These are phyloP conservation scores for Jaculus jaculus DNA, from an alignment of 2,113 vertebrate species.

Conservation along the genomic window DNA sequence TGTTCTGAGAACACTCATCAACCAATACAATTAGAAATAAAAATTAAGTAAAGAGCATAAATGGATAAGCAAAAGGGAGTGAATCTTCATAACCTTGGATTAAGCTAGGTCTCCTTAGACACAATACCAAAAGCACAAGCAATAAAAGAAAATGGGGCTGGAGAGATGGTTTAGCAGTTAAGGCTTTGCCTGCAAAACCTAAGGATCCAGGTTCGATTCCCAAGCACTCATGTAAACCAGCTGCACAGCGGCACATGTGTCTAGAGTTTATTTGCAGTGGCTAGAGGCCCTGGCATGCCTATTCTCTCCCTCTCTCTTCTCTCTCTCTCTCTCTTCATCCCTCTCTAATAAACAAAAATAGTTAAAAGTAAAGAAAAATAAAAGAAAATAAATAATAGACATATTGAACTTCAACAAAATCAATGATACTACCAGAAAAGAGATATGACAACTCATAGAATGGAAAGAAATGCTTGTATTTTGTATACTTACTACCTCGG, in stretches of 20 bases:
- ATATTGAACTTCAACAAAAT: neutral
- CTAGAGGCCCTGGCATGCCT: too few relatives aligned
- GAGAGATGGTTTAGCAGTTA: too few relatives aligned
- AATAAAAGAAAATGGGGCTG: neutral
- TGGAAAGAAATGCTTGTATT: slow-evolving; percentile 12
- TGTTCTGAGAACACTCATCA: neutral
- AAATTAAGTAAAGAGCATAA: slow-evolving; percentile 36
- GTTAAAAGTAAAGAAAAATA: too few relatives aligned
- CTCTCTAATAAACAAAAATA: too few relatives aligned
- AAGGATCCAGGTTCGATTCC: too few relatives aligned
- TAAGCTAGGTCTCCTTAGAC: neutral
- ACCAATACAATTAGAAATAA: slow-evolving; percentile 43
- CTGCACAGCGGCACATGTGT: too few relatives aligned
- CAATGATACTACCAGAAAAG: neutral
- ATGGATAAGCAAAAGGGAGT: neutral
- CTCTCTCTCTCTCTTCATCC: too few relatives aligned
- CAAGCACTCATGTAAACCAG: too few relatives aligned
- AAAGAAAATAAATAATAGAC: neutral
- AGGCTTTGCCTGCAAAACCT: too few relatives aligned
- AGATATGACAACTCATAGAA: neutral
- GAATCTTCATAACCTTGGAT: neutral
- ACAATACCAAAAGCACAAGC: neutral
- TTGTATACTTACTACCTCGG: neutral
- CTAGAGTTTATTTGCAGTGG: too few relatives aligned
- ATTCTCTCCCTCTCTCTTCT: too few relatives aligned